Conservation (phyloP, 2,888 invertebrate species). For the Schizaphis graminum region DNA sequence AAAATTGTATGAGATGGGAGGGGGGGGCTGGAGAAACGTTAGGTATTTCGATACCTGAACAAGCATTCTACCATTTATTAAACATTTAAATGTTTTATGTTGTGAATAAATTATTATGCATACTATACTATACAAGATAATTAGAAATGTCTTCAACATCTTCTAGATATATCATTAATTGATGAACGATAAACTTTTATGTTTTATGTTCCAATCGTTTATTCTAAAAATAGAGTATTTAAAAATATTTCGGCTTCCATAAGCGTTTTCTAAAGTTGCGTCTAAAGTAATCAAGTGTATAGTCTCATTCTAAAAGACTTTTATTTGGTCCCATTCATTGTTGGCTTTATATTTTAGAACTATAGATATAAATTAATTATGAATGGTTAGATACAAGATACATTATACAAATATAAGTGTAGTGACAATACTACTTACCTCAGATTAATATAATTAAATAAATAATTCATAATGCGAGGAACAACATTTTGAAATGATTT, state of each 20-base stretch:
- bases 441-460: not conserved
- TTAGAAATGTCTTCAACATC: not conserved
- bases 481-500: not conserved
- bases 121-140: not conserved
- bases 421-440: not conserved
- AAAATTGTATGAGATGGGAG: too few relatives aligned
- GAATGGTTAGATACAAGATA: too few relatives aligned
- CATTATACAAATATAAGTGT: not conserved
- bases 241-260: constrained; percentile 3
- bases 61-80: not conserved
- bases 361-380: not conserved
- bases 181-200: not conserved
- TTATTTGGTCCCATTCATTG: constrained; percentile 3
- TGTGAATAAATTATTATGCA: not conserved
- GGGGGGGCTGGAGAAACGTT: not conserved
- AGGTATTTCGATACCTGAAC: not conserved
- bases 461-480: not conserved
- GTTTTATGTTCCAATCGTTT: not conserved
- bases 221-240: constrained; percentile 27
- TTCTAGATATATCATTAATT: not conserved
- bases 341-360: constrained; percentile 29
- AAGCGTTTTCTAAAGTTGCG: not conserved
- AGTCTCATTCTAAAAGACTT: not conserved
- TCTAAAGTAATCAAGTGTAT: not conserved
- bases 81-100: not conserved